A percentile compares a stretch with the other conserved stretches of the same genome.
phyloP scores from a whole-genome alignment of 2,113 vertebrate species.

The Psilopogon haemacephalus region DNA sequence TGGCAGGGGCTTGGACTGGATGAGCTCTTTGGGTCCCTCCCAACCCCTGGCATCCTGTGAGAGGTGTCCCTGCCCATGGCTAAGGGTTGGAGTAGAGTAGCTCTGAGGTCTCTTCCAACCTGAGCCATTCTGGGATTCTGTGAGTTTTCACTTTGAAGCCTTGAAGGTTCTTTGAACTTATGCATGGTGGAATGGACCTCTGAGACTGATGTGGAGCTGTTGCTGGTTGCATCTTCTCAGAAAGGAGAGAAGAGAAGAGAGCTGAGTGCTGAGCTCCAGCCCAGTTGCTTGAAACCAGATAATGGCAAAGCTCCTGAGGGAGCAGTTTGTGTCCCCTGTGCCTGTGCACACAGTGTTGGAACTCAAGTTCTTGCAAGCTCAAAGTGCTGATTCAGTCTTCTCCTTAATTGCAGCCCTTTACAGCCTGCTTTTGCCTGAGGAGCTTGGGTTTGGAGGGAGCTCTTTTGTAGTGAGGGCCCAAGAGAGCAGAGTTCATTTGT shows the following conservation, averaged over 20 bases:
- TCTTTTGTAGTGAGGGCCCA: slow-evolving; percentile 46
- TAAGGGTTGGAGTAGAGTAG: no score
- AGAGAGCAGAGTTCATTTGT: slow-evolving; percentile 44
- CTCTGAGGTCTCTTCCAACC: no score
- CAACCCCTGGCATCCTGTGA: no score
- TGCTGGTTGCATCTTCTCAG: neutral
- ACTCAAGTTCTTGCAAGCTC: slow-evolving; percentile 48
- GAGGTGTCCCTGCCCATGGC: no score
- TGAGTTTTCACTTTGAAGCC: neutral
- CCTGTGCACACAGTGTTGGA: slow-evolving; percentile 39
- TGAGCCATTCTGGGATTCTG: no score
- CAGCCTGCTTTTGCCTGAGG: slow-evolving; percentile 40
- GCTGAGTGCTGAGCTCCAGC: neutral
- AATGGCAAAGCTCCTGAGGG: neutral
- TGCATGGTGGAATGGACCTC: neutral
- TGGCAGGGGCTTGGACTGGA: no score
- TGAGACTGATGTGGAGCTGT: neutral
- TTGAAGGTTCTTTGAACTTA: neutral
- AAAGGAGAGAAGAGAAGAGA: neutral
- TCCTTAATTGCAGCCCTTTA: slow-evolving; percentile 48
- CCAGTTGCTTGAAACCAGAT: slow-evolving; percentile 11
- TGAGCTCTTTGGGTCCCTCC: no score
- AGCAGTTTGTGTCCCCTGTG: neutral
- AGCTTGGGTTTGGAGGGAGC: neutral
- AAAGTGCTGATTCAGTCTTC: slow-evolving; percentile 54